Evolutionary conservation across 2,888 invertebrate genomes (phyloP).

Genomic region (Caenorhabditis angaria): DNA sequence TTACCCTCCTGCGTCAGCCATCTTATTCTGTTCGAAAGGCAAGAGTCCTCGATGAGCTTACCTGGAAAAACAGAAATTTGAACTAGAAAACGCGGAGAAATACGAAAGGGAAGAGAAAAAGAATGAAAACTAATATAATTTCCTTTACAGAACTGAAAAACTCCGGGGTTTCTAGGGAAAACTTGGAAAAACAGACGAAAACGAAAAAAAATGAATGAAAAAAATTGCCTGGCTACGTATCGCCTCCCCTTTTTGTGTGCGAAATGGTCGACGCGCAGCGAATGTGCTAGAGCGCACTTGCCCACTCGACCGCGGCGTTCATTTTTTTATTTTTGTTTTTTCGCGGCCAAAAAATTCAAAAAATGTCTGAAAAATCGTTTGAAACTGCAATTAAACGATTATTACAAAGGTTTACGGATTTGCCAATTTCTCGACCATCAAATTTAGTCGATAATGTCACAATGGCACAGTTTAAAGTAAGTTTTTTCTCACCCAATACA

Average conservation of each 20-base stretch:
- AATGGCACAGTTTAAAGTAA: conserved; percentile 25
- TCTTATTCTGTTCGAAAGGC: conserved; percentile 31
- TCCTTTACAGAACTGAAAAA: neutral
- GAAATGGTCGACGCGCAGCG: conserved; percentile 21
- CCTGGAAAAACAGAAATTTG: conserved; percentile 24
- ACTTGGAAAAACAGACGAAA: conserved; percentile 9
- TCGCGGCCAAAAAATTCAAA: neutral
- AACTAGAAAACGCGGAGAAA: neutral
- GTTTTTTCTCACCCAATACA: neutral
- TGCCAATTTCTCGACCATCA: neutral
- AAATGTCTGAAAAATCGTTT: neutral
- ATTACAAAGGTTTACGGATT: neutral
- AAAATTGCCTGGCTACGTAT: conserved; percentile 5
- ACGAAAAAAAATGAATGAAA: neutral
- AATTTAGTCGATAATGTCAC: conserved; percentile 20
- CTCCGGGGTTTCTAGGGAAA: conserved; percentile 14
- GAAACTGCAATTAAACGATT: neutral
- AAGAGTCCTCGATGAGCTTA: conserved; percentile 58
- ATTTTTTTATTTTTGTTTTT: neutral
- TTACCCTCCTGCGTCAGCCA: conserved; percentile 59
- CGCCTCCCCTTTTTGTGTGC: neutral
- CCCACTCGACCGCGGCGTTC: neutral
- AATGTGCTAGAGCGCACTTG: neutral
- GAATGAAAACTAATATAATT: conserved; percentile 13
- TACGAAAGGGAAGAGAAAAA: neutral